Base-by-base conservation (phyloP, 1,140 invertebrate species). In the Anthonomus grandis region DNA sequence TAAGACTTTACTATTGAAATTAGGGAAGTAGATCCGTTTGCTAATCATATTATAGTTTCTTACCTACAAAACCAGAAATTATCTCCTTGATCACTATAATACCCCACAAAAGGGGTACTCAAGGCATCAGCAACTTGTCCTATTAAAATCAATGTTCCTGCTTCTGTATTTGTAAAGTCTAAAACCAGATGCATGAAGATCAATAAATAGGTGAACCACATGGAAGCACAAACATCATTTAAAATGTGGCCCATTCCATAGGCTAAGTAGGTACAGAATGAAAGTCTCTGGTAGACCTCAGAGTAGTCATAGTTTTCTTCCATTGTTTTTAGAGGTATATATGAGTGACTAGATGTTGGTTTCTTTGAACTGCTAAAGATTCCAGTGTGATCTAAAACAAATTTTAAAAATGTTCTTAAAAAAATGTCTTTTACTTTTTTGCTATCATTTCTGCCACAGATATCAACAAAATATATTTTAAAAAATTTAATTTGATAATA, bases 181-280 rank as follows among this genome's bases (percentile, higher is more conserved):
- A 93, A 75, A 2, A 97, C 90, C 67, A 90, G 80, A 70, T 95
- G 88, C 69, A 95, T 89, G 75, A 86, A 98, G 15, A 97, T 84
- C 61, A 98, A 78, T n/a, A 96, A 78, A 76, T 98, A 98, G 0
- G 91, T 93, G 72, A 98, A 98, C 95, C 95, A 97, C 83, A 98
- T 91, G 41, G 91, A 91, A 25, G 94, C 91, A 77, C 92, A 95
- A 4, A 97, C 81, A 78, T 98, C 95, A 75, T 97, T 97, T 21
- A 95, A 77, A 23, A 97, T 83, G 78, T 97, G 95, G 0, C 91
- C 91, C 62, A 90, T 77, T 39, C 85, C 83, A 70, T 84, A 83
- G 2, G 66, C 65, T n/a, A 74, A 50, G 36, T 69, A 68, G 27
- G 66, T 55, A 55, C 53, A 62, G 2, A 64, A 57, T 12, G 70